A percentile compares a stretch with the other conserved stretches of the same genome.
These are phyloP conservation scores for Acanthococcus lagerstroemiae DNA, from an alignment of 2,888 invertebrate species.

Conservation along the genomic window DNA sequence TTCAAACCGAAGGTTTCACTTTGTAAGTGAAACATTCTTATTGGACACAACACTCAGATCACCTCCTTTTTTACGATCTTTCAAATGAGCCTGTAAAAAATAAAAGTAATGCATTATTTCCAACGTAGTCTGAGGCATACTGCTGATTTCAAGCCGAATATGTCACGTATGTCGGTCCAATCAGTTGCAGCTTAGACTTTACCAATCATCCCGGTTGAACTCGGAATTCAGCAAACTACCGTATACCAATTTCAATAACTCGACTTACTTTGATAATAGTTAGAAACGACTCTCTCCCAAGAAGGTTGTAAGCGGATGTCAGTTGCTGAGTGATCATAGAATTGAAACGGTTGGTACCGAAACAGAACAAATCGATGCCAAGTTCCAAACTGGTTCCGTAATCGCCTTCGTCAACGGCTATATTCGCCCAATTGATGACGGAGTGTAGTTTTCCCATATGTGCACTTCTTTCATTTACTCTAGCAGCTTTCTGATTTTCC, in stretches of 20 bases:
- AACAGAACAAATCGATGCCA: conserved; percentile 74
- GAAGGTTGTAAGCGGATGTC: conserved; percentile 62
- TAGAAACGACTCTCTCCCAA: conserved; percentile 60
- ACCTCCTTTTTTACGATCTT: conserved; percentile 52
- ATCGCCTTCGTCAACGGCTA: conserved; percentile 90
- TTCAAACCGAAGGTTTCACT: too few species aligned
- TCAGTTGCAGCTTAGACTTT: too few species aligned
- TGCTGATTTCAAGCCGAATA: too few species aligned
- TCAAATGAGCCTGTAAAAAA: conserved; percentile 58
- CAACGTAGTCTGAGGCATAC: background rate
- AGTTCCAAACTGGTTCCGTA: conserved; percentile 86
- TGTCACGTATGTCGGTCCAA: too few species aligned
- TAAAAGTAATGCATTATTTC: conserved; percentile 23
- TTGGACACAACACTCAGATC: conserved; percentile 36
- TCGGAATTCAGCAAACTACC: background rate
- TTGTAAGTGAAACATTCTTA: too few species aligned
- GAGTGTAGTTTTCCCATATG: conserved; percentile 64
- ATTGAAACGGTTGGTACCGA: conserved; percentile 60
- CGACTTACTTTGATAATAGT: conserved; percentile 54
- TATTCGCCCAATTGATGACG: conserved; percentile 69
- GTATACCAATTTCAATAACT: background rate
- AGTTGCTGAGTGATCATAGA: conserved; percentile 54
- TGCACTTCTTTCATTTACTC: conserved; percentile 50
- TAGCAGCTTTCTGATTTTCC: too few species aligned
- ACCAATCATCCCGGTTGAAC: too few species aligned